These are phyloP conservation scores for Lates japonicus DNA, from an alignment of 2,797 vertebrate genomes.

Conservation along the genomic window DNA sequence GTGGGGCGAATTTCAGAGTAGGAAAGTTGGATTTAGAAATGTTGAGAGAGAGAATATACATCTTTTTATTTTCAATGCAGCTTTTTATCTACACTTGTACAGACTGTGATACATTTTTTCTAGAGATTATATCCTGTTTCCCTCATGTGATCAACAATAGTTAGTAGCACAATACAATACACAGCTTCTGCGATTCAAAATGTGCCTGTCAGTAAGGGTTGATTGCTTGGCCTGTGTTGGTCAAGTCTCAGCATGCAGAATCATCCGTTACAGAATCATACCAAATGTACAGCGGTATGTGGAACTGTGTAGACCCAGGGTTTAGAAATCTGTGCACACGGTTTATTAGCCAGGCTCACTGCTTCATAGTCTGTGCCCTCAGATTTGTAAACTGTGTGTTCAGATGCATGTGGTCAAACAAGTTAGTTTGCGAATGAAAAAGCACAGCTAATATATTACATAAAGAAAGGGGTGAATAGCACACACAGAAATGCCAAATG, in stretches of 20 bases:
- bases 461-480: neutral
- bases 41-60: neutral
- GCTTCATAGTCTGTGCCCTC: neutral
- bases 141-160: neutral
- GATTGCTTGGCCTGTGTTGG: too few species aligned
- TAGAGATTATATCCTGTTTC: too few species aligned
- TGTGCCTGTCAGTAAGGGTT: too few species aligned
- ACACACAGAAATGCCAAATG: too few species aligned
- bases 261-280: too few species aligned
- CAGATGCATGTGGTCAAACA: neutral
- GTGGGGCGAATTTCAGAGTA: slow-evolving; percentile 23
- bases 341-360: neutral
- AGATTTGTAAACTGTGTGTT: neutral
- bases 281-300: too few species aligned
- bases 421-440: neutral
- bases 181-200: neutral
- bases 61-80: neutral
- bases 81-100: neutral
- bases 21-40: neutral
- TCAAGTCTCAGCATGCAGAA: too few species aligned
- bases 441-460: too few species aligned
- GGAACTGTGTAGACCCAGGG: too few species aligned
- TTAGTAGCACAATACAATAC: neutral
- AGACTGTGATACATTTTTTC: neutral
- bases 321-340: neutral